phyloP scores from a whole-genome alignment of 2,113 vertebrate genomes.

The Struthio camelus region DNA sequence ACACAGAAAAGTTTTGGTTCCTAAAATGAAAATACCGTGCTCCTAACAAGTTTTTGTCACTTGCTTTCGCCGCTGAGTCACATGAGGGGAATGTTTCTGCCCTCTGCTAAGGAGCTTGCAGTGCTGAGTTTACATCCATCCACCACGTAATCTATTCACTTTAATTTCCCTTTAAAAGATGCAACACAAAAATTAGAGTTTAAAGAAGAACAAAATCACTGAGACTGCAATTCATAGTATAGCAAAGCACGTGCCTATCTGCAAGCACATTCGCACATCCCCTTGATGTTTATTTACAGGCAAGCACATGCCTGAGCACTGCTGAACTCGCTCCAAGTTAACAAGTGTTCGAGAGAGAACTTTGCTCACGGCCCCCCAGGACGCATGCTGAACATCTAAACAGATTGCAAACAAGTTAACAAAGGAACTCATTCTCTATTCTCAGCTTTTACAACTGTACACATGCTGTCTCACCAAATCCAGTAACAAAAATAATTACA shows the following conservation, averaged over 20 bases:
- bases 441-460: background rate
- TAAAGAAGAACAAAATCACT: background rate
- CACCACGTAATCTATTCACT: background rate
- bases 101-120: background rate
- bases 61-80: background rate
- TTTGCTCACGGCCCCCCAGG: background rate
- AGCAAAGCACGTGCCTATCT: background rate
- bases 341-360: background rate
- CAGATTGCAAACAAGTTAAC: background rate
- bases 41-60: background rate
- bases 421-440: background rate
- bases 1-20: background rate
- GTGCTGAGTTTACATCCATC: background rate
- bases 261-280: background rate
- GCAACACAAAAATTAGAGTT: background rate
- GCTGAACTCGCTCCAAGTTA: background rate
- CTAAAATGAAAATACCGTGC: background rate
- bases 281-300: background rate
- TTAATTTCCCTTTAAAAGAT: background rate
- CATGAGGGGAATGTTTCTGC: background rate
- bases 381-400: background rate
- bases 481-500: background rate
- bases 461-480: background rate
- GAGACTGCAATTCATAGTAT: background rate
- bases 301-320: background rate